Conservation (phyloP, 2,797 vertebrate genomes). For the Malacoctenus gilli region DNA sequence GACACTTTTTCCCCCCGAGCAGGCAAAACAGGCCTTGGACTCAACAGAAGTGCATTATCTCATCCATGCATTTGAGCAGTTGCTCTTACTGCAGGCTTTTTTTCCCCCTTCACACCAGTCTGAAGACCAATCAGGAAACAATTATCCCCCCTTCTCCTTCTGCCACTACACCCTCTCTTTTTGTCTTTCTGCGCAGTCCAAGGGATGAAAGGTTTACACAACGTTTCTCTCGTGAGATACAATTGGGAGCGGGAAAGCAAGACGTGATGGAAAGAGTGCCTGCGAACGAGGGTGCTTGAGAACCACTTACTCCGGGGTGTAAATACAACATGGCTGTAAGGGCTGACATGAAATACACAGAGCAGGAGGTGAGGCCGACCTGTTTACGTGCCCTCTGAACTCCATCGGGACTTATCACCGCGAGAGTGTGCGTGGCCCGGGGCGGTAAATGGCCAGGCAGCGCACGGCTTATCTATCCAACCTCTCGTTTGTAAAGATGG, state of each 20-base stretch:
- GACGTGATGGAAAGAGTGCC: conserved; percentile 54
- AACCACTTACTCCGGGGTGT: conserved; percentile 66
- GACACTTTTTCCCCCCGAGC: conserved; percentile 80
- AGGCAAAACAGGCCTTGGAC: conserved; percentile 64
- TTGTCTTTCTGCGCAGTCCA: conserved; percentile 50
- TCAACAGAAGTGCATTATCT: conserved; percentile 75
- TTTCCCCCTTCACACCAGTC: conserved; percentile 35
- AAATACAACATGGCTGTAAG: conserved; percentile 69
- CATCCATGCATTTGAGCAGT: conserved; percentile 60
- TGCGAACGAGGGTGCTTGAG: conserved; percentile 68
- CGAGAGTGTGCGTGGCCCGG: conserved; percentile 72
- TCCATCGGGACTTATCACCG: conserved; percentile 78
- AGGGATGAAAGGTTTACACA: conserved; percentile 50
- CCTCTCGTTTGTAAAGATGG: conserved; percentile 83
- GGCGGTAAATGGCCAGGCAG: conserved; percentile 73
- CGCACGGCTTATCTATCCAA: conserved; percentile 77
- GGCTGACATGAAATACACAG: conserved; percentile 72
- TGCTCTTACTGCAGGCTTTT: conserved; percentile 62
- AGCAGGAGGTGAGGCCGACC: conserved; percentile 68
- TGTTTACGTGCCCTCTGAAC: conserved; percentile 80
- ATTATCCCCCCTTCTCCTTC: conserved; percentile 33
- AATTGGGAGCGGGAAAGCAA: conserved; percentile 36
- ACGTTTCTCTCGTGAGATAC: conserved; percentile 40
- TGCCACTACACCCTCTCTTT: conserved; percentile 2
- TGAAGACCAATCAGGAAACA: conserved; percentile 30